Conservation (phyloP, 2,113 vertebrate species). For the Perca flavescens region DNA sequence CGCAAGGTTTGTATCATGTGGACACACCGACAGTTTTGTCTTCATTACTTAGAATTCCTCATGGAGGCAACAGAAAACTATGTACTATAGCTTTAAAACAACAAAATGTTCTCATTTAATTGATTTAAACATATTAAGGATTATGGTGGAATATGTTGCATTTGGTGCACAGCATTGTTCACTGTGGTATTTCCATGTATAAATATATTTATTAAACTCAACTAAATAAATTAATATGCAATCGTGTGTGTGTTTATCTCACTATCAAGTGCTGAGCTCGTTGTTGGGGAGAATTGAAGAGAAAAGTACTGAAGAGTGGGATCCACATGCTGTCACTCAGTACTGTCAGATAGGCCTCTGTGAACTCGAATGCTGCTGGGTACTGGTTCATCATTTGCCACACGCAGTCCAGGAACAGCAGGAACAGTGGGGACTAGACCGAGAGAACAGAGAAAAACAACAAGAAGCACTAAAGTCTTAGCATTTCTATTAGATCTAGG, state of each 20-base stretch:
- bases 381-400: conserved; percentile 97
- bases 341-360: conserved; percentile 92
- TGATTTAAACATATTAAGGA: background rate
- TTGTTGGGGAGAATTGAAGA: conserved; percentile 95
- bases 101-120: background rate
- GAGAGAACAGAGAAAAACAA: conserved; percentile 16
- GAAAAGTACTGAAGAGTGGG: conserved; percentile 95
- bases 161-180: background rate
- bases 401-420: conserved; percentile 95
- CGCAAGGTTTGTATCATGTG: too few species aligned
- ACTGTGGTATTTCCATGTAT: background rate
- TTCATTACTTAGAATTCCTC: too few species aligned
- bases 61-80: too few species aligned
- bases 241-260: conserved; percentile 50
- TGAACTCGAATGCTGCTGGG: conserved; percentile 96
- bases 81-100: background rate
- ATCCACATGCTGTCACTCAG: conserved; percentile 93
- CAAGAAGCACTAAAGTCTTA: background rate
- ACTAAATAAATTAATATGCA: background rate
- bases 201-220: background rate
- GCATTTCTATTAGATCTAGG: background rate
- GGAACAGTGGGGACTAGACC: conserved; percentile 91
- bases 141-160: background rate
- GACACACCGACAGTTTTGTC: too few species aligned
- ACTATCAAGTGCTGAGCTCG: conserved; percentile 91